These are phyloP conservation scores for Sycobia sp. DNA, from an alignment of 1,140 invertebrate species.

Conservation along the genomic window DNA sequence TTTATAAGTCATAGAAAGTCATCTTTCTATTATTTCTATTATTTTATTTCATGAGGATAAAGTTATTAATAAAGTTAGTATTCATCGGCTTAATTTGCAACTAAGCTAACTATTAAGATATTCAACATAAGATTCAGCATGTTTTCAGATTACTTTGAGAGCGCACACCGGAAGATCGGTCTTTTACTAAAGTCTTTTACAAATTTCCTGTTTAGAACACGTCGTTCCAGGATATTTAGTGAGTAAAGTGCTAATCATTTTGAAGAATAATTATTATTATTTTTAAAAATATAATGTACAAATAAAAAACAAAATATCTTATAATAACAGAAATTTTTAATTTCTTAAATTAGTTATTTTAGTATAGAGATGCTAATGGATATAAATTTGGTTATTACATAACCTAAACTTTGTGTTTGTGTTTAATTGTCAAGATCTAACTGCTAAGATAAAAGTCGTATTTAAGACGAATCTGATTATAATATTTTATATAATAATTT, in stretches of 20 bases:
- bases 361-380: constrained; percentile 40
- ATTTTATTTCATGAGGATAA: no score
- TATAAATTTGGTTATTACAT: constrained; percentile 31
- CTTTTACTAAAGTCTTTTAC: no score
- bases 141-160: no score
- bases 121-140: no score
- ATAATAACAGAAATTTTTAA: background rate
- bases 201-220: constrained; percentile 32
- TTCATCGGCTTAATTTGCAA: no score
- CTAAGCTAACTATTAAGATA: no score
- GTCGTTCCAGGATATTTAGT: constrained; percentile 23
- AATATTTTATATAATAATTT: no score
- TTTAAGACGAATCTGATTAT: background rate
- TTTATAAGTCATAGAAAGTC: no score
- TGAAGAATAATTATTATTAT: constrained; percentile 9
- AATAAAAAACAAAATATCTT: background rate
- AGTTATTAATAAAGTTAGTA: no score
- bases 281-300: constrained; percentile 37
- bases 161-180: constrained; percentile 25
- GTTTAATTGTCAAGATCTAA: constrained; percentile 37
- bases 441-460: constrained; percentile 26
- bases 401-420: background rate
- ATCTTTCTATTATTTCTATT: no score
- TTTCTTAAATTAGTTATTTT: background rate
- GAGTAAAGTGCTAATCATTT: constrained; percentile 31